phyloP scores from a whole-genome alignment of 2,113 vertebrate genomes.

The Clarias batrachus region DNA sequence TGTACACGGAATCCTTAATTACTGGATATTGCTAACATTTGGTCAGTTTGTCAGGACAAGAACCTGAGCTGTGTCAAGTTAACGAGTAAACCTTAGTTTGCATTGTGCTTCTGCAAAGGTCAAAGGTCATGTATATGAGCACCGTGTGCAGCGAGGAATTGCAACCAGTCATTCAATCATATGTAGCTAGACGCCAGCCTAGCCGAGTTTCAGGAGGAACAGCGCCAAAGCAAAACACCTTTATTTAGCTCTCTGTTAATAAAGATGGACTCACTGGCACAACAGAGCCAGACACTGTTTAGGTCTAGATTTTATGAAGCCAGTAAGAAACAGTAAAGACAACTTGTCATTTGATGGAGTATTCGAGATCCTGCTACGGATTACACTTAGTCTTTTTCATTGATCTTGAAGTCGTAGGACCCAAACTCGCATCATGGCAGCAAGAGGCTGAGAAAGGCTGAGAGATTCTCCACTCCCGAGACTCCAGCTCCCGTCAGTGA shows the following conservation, averaged over 20 bases:
- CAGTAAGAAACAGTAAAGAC: not conserved
- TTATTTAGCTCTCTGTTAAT: not conserved
- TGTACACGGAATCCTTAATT: not conserved
- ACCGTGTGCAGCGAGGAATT: not conserved
- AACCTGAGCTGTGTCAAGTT: not conserved
- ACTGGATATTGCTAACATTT: not conserved
- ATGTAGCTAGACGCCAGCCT: not conserved
- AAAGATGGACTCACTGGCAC: not conserved
- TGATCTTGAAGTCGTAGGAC: not conserved
- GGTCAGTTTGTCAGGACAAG: not conserved
- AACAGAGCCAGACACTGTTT: not conserved
- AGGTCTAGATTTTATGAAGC: not conserved
- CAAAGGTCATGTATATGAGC: not conserved
- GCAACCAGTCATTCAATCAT: not conserved
- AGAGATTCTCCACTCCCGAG: not conserved
- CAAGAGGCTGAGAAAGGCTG: not conserved
- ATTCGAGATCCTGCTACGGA: not conserved
- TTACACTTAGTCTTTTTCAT: not conserved
- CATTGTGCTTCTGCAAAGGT: not conserved
- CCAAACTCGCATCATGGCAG: not conserved
- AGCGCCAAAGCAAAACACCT: not conserved
- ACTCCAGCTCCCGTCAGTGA: not conserved
- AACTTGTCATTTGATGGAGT: not conserved
- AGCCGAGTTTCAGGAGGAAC: not conserved
- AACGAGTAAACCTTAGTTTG: not conserved